These are phyloP conservation scores for Cinclus cinclus DNA, from an alignment of 2,113 vertebrate genomes.

Conservation along the genomic window DNA sequence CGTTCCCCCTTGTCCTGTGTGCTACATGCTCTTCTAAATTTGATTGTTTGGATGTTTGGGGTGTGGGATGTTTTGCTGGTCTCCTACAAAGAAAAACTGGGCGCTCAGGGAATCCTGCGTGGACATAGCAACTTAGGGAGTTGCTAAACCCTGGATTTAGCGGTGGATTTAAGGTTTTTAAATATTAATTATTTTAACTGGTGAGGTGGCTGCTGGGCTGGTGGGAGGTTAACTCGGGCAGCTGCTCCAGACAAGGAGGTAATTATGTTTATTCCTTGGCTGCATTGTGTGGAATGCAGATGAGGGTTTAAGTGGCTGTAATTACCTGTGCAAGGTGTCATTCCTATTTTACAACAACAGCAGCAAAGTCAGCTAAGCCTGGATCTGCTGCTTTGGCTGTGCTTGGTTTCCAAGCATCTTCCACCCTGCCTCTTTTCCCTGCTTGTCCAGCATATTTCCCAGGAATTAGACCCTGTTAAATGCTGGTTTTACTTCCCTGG, in stretches of 20 bases:
- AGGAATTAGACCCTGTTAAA: background rate
- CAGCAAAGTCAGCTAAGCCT: background rate
- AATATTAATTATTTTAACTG: background rate
- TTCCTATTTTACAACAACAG: background rate
- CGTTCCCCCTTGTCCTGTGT: background rate
- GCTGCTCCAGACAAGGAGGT: background rate
- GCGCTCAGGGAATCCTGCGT: background rate
- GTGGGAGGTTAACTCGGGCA: slow-evolving; percentile 16
- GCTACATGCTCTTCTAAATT: background rate
- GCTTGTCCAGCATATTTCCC: background rate
- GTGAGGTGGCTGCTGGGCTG: background rate
- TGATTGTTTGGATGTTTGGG: background rate
- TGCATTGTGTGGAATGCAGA: slow-evolving; percentile 29
- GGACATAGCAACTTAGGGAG: background rate
- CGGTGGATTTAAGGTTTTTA: background rate
- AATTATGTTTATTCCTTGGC: slow-evolving; percentile 24
- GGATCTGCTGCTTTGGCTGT: background rate
- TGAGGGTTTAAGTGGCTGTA: slow-evolving; percentile 29
- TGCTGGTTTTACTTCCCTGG: background rate
- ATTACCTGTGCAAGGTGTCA: background rate
- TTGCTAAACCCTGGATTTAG: background rate
- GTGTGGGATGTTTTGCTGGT: background rate
- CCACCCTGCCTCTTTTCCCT: background rate
- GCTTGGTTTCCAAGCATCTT: background rate
- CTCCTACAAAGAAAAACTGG: background rate